A percentile compares a stretch with the other conserved stretches of the same genome.
Evolutionary conservation across 1,140 invertebrate genomes (phyloP).

Genomic region (Trichogramma pretiosum): DNA sequence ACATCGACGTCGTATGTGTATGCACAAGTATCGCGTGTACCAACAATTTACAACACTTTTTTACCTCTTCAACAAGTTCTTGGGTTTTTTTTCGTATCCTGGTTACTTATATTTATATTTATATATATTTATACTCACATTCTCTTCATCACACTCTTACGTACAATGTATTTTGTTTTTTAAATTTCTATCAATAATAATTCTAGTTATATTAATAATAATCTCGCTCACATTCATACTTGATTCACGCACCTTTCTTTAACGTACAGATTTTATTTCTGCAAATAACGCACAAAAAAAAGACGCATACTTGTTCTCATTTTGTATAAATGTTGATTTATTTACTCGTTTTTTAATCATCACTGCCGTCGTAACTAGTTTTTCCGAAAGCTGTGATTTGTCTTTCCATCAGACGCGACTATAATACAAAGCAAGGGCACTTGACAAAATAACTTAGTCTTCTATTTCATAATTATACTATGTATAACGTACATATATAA

Average conservation of each 20-base stretch:
- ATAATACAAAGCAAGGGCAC: conserved; percentile 48
- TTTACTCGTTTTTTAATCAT: conserved; percentile 3
- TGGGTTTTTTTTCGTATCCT: conserved; percentile 19
- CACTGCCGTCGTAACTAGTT: conserved; percentile 20
- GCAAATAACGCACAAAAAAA: conserved; percentile 10
- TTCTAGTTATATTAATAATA: too few species aligned
- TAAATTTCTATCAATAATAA: conserved; percentile 7
- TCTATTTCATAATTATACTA: conserved; percentile 46
- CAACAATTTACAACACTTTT: conserved; percentile 35
- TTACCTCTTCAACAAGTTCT: conserved; percentile 29
- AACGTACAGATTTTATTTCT: conserved; percentile 11
- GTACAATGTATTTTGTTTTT: conserved; percentile 1
- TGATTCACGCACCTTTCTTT: conserved; percentile 5
- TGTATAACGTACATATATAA: conserved; percentile 45
- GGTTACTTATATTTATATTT: conserved; percentile 23
- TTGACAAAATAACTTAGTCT: conserved; percentile 47
- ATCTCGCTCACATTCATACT: conserved; percentile 9
- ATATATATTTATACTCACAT: conserved; percentile 15
- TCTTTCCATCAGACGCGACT: conserved; percentile 41
- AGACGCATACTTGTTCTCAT: conserved; percentile 16
- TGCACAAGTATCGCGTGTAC: conserved; percentile 32
- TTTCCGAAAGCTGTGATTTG: conserved; percentile 38
- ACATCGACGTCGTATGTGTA: conserved; percentile 28
- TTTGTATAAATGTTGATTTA: conserved; percentile 16
- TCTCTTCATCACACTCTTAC: conserved; percentile 8